A percentile compares a stretch with the other conserved stretches of the same genome.
Conservation (phyloP, 2,888 invertebrate genomes). For the Apamea sordens region DNA sequence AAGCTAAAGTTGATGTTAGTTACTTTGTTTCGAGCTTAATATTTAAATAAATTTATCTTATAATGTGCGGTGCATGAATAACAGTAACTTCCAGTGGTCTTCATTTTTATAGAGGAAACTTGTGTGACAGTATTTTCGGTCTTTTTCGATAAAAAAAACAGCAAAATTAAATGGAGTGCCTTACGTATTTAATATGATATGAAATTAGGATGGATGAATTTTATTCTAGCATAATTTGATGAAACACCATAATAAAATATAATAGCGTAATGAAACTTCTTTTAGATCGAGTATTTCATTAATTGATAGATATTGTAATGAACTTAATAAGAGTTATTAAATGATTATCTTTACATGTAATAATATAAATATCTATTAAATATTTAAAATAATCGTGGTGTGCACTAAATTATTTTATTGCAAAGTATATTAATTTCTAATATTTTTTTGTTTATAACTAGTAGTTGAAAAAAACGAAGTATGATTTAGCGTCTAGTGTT, state of each 20-base stretch:
- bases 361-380: slow-evolving; percentile 65
- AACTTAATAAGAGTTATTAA: slow-evolving; percentile 82
- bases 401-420: slow-evolving; percentile 75
- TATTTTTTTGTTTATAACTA: slow-evolving; percentile 68
- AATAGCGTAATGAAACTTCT: slow-evolving; percentile 86
- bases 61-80: slow-evolving; percentile 78
- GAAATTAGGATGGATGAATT: slow-evolving; percentile 89
- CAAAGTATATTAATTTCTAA: slow-evolving; percentile 64
- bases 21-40: slow-evolving; percentile 74
- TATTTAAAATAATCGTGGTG: slow-evolving; percentile 74
- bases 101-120: slow-evolving; percentile 82
- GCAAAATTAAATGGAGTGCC: slow-evolving; percentile 90
- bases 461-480: slow-evolving; percentile 54
- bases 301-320: slow-evolving; percentile 83
- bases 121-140: slow-evolving; percentile 82
- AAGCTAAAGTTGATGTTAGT: slow-evolving; percentile 47
- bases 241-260: slow-evolving; percentile 89
- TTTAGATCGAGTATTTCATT: slow-evolving; percentile 85
- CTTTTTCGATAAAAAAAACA: slow-evolving; percentile 87
- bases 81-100: slow-evolving; percentile 87
- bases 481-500: slow-evolving; percentile 60
- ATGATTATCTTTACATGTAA: slow-evolving; percentile 75
- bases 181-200: slow-evolving; percentile 90
- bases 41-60: slow-evolving; percentile 70
- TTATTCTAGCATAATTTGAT: slow-evolving; percentile 90